Evolutionary conservation across 2,797 vertebrate species (phyloP).

Genomic region (Hozukius guyotensis): DNA sequence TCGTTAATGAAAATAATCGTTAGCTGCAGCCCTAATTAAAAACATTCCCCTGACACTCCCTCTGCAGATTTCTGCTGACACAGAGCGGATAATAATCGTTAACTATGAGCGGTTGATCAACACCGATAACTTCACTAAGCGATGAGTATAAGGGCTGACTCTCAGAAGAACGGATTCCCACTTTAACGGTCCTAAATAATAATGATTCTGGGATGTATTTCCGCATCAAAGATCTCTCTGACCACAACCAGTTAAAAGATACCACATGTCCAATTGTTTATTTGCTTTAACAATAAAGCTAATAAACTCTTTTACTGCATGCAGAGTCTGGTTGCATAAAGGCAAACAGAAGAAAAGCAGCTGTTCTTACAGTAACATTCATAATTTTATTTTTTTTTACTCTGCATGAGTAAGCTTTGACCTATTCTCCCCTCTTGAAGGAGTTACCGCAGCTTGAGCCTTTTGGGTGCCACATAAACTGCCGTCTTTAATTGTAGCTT

Average conservation of each 20-base stretch:
- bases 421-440: not conserved
- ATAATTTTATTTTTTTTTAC: not conserved
- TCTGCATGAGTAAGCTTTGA: slow-evolving; percentile 1
- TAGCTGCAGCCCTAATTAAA: not conserved
- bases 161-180: not conserved
- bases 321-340: not conserved
- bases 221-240: not conserved
- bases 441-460: not conserved
- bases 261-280: not conserved
- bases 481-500: not conserved
- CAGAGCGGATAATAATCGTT: too few relatives aligned
- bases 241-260: not conserved
- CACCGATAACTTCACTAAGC: not conserved
- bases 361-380: not conserved
- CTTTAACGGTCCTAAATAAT: not conserved
- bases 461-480: slow-evolving; percentile 17
- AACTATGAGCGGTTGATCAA: too few relatives aligned
- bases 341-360: not conserved
- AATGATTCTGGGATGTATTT: not conserved
- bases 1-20: not conserved
- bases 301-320: not conserved
- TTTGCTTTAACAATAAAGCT: not conserved
- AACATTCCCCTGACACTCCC: not conserved
- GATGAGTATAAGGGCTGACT: not conserved
- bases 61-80: not conserved